Percentiles rank a stretch among this genome's conserved stretches.
phyloP scores from a whole-genome alignment of 2,113 vertebrate species.

The Rana temporaria region DNA sequence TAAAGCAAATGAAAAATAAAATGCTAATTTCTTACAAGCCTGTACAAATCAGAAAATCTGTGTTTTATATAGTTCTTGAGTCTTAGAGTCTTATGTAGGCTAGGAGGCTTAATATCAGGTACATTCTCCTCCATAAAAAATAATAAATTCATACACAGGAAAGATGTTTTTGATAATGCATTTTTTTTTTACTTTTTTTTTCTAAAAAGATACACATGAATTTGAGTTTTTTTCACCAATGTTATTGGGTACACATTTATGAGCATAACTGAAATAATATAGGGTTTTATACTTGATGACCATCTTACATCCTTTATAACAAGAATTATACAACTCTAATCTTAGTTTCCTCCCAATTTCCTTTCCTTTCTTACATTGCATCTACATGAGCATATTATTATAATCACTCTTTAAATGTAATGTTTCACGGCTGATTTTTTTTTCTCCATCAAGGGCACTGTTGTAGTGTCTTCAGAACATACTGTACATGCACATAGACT shows the following conservation, averaged over 20 bases:
- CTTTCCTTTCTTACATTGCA: too few species aligned
- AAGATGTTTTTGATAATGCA: slow-evolving; percentile 14
- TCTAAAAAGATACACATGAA: neutral
- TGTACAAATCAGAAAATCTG: slow-evolving; percentile 44
- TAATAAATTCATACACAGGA: slow-evolving; percentile 34
- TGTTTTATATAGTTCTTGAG: slow-evolving; percentile 26
- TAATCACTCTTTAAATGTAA: too few species aligned
- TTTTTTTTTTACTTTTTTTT: slow-evolving; percentile 2
- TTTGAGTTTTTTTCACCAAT: slow-evolving; percentile 12
- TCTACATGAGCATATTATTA: too few species aligned
- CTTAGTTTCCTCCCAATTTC: too few species aligned
- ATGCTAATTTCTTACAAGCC: slow-evolving; percentile 46
- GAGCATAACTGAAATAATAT: neutral
- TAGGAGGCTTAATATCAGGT: slow-evolving; percentile 21
- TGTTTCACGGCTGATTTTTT: too few species aligned
- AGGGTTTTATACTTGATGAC: too few species aligned
- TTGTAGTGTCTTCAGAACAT: too few species aligned
- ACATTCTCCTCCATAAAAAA: slow-evolving; percentile 6
- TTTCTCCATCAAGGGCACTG: too few species aligned
- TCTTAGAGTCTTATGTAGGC: slow-evolving; percentile 12
- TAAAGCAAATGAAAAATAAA: slow-evolving; percentile 40
- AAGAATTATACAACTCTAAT: too few species aligned
- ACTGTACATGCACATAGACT: too few species aligned
- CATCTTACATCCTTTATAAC: too few species aligned
- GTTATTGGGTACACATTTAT: neutral